Evolutionary conservation across 2,797 vertebrate species (phyloP), one percentile per base, ranked within the genome.

Genomic region (Danionella dracula): DNA sequence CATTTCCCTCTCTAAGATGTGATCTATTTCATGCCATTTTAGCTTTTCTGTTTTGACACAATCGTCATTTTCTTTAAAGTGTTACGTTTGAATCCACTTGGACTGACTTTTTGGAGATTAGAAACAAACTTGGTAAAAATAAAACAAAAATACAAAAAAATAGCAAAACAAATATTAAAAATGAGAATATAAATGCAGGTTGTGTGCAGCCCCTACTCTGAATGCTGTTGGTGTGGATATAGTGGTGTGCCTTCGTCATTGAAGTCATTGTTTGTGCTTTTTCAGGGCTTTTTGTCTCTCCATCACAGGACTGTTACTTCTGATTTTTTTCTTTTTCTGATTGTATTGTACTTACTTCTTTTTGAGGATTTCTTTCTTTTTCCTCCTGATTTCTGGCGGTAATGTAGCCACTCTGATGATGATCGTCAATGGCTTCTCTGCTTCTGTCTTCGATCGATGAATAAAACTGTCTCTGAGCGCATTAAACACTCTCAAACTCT

Each of bases 401-500:
- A 49, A 68, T 70, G 41, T 64, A 67, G 54, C 65, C 50, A 29
- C 40, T 46, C 42, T 61, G 42, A 13, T 67, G 31, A 61, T 70
- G 41, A 71, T 61, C 66, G 6, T 78, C 46, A 82, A 76, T 73
- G 71, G 76, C 80, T 41, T 57, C 82, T 78, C 54, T 76, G 72
- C 76, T 76, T 83, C 71, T 82, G 63, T 55, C 64, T 82, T 72
- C 73, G 79, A 78, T 83, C 68, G 56, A 82, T 78, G 54, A 79
- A 71, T 82, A 77, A 77, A 77, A 84, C 53, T 77, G 68, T 84
- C 79, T 76, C 81, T 85, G 81, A 83, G 82, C 78, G 81, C 79
- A 88, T 86, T 84, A 89, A 87, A 84, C 70, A 74, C 77, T 76
- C 84, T 62, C 50, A 75, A 85, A 85, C 67, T 74, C 54, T 59